Base-by-base conservation (phyloP, 1,140 invertebrate genomes). In the Delia radicum region DNA sequence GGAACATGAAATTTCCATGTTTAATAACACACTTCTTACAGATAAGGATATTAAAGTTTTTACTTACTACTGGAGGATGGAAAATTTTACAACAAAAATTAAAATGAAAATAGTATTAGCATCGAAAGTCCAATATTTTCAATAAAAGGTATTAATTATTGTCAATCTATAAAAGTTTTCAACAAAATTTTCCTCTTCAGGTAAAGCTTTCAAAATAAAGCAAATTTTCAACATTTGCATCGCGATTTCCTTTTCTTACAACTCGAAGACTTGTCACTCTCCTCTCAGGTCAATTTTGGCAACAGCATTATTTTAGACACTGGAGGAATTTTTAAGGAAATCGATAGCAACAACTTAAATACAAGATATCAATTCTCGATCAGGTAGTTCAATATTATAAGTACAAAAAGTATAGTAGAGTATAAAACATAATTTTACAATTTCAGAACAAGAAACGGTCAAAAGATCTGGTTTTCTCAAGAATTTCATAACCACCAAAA, bases 21-120 rank as follows among this genome's bases (percentile, higher is more conserved):
- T 85, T 15, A 86, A 86, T 37, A 86, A 86, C 5, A 86, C 84
- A 24, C 78, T 86, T 77, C 74, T 84, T 27, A 76, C 80, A 15
- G 81, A 85, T 76, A 78, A 77, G 26, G 79, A 86, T 31, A 69
- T 85, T 3, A 80, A 81, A 29, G 63, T 84, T 0, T 86, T 85
- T 48, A 83, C 81, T 3, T 86, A 86, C 73, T 86, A 83, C 46
- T 86, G 85, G 85, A 82, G 81, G 48, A 24, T 86, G 69, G 83
- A 86, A 0, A 84, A 86, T 63, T 79, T 85, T 10, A 82, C 84
- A 6, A 73, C 79, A n/a, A 79, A 80, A n/a, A 78, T 86, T 26
- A 73, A 76, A n/a, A 78, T 33, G 71, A 67, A 1, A 71, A 71
- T 8, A 72, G 76, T 33, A 69, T 33, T 29, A 79, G 74, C 5